Conservation (phyloP, 1,140 invertebrate species). For the Drosophila auraria region DNA sequence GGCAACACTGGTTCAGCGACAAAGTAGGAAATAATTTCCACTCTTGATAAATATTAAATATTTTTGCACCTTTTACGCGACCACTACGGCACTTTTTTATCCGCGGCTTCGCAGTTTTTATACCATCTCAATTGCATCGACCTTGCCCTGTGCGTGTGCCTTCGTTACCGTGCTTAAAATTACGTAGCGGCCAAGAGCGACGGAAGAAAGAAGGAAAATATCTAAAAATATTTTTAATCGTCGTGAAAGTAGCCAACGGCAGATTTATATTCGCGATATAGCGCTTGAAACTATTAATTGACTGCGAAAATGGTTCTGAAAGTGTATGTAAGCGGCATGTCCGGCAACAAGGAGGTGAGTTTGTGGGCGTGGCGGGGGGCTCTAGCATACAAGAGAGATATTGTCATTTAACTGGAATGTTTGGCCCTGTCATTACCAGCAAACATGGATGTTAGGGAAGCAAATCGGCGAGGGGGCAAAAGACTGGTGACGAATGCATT, state of each 20-base stretch:
- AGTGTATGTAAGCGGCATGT: slow-evolving; percentile 95
- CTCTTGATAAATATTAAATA: slow-evolving; percentile 51
- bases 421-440: slow-evolving; percentile 52
- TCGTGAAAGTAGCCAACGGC: slow-evolving; percentile 58
- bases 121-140: slow-evolving; percentile 11
- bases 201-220: slow-evolving; percentile 57
- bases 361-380: slow-evolving; percentile 39
- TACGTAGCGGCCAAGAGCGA: slow-evolving; percentile 60
- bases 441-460: slow-evolving; percentile 43
- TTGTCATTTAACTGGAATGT: slow-evolving; percentile 78
- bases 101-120: slow-evolving; percentile 31
- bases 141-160: slow-evolving; percentile 59
- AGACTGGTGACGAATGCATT: slow-evolving; percentile 54
- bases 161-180: slow-evolving; percentile 50
- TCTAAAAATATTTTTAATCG: slow-evolving; percentile 76
- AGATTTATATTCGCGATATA: slow-evolving; percentile 50
- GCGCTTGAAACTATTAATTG: slow-evolving; percentile 17
- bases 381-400: slow-evolving; percentile 14
- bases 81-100: slow-evolving; percentile 17
- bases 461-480: slow-evolving; percentile 9
- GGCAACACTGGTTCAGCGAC: slow-evolving; percentile 11
- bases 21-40: slow-evolving; percentile 61
- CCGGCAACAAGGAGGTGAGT: slow-evolving; percentile 95
- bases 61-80: slow-evolving; percentile 50
- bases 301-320: slow-evolving; percentile 92